Evolutionary conservation across 2,888 invertebrate species (phyloP), one percentile per base, ranked within the genome.

Genomic region (Amitus sp.): DNA sequence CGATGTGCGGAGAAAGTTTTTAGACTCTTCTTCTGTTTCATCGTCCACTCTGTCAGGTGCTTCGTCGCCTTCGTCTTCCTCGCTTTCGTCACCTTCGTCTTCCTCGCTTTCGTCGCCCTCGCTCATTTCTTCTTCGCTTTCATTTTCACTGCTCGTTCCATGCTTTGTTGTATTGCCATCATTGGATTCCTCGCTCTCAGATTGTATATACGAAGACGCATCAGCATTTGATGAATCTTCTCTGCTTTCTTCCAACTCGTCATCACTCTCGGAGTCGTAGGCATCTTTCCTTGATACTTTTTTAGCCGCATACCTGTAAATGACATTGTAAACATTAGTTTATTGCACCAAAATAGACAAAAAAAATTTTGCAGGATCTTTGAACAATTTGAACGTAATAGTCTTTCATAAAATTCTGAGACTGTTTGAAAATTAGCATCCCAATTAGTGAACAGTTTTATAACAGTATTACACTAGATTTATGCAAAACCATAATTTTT

Each of bases 261-360:
- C 75, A 6, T 71, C 68, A 19, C 59, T 54, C 7, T 73, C 72
- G 27, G 69, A 66, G n/a, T 67, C 73, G 33, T 77, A 75, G 54
- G 76, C 45, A 47, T 80, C 72, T 74, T 87, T 89, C 23, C 92
- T 86, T 0, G 89, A 88, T 1, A 85, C 83, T 66, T 89, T 88
- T 80, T 88, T 87, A 0, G 94, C 95, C 43, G 88, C 87, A 78
- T 95, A 95, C 70, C 81, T 81, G 45, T 33, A 55, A 53, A 58
- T 50, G 37, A 45, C 42, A 23, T 5, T 23, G 12, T 4, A 37
- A 37, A 10, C 9, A 34, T 34, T 34, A 34, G 13, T 34, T 34
- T 3, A n/a, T 34, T 34, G n/a, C n/a, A n/a, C n/a, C n/a, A 34
- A 34, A 12, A 9, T 34, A 23, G 7, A 23, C 23, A 23, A 23